Conservation (phyloP, 2,888 invertebrate species). For the Melikaiella ostensackeni region DNA sequence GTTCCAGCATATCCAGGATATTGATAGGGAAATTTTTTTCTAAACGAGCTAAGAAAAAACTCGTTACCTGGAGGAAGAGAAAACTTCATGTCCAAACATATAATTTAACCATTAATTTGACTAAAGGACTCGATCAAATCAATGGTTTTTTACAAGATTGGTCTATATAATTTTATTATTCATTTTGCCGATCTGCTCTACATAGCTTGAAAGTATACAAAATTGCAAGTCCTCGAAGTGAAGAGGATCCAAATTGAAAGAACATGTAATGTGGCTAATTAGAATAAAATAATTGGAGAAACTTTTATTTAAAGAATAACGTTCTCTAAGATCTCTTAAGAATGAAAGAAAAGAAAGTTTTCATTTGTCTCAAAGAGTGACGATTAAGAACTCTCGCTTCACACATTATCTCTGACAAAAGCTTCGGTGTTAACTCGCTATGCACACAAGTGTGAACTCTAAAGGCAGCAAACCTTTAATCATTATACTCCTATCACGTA, state of each 20-base stretch:
- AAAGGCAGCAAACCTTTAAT: neutral
- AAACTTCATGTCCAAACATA: neutral
- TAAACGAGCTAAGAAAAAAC: neutral
- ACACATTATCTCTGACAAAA: neutral
- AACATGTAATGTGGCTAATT: neutral
- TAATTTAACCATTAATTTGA: constrained; percentile 7
- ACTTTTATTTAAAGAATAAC: neutral
- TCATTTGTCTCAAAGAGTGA: neutral
- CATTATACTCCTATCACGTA: constrained; percentile 24
- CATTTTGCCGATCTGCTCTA: no score
- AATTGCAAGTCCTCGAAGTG: neutral
- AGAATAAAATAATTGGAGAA: neutral
- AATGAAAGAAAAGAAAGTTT: neutral
- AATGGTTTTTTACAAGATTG: no score
- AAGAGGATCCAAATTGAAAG: neutral
- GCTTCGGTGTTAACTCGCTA: constrained; percentile 4
- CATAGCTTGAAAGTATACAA: no score
- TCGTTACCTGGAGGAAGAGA: neutral
- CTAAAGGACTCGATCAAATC: no score
- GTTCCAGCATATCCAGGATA: neutral
- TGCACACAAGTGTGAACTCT: constrained; percentile 12
- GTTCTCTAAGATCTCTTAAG: neutral
- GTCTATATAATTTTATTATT: no score
- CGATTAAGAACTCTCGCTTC: neutral
- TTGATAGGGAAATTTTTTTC: neutral